phyloP scores from a whole-genome alignment of 2,113 vertebrate genomes.

The Gasterosteus aculeatus region DNA sequence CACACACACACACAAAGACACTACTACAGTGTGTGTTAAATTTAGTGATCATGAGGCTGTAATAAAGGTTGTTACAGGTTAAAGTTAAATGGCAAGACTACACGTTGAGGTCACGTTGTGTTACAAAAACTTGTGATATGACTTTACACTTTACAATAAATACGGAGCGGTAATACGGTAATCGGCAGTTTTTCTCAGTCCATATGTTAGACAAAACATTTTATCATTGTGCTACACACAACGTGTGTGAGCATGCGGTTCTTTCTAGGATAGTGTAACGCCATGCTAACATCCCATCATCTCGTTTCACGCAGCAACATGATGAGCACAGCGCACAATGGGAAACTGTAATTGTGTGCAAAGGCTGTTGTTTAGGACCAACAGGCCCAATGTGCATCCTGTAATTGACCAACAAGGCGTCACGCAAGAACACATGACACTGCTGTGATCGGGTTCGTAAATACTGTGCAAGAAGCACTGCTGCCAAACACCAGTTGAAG shows the following conservation, averaged over 20 bases:
- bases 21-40: neutral
- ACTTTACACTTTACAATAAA: constrained; percentile 21
- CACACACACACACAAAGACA: constrained; percentile 22
- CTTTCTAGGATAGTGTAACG: constrained; percentile 4
- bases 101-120: neutral
- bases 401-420: neutral
- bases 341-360: constrained; percentile 24
- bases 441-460: constrained; percentile 12
- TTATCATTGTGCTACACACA: neutral
- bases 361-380: constrained; percentile 15
- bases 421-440: constrained; percentile 16
- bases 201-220: neutral
- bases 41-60: constrained; percentile 1
- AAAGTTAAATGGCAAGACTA: constrained; percentile 9
- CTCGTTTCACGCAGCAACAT: constrained; percentile 5
- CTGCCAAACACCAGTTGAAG: neutral
- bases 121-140: constrained; percentile 4
- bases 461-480: constrained; percentile 10
- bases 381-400: neutral
- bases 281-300: constrained; percentile 18
- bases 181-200: neutral
- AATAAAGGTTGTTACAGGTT: neutral
- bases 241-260: neutral
- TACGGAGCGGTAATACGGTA: neutral
- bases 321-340: constrained; percentile 29